These are phyloP conservation scores for Pseudorectes ferrugineus DNA, from an alignment of 2,113 vertebrate genomes.

Conservation along the genomic window DNA sequence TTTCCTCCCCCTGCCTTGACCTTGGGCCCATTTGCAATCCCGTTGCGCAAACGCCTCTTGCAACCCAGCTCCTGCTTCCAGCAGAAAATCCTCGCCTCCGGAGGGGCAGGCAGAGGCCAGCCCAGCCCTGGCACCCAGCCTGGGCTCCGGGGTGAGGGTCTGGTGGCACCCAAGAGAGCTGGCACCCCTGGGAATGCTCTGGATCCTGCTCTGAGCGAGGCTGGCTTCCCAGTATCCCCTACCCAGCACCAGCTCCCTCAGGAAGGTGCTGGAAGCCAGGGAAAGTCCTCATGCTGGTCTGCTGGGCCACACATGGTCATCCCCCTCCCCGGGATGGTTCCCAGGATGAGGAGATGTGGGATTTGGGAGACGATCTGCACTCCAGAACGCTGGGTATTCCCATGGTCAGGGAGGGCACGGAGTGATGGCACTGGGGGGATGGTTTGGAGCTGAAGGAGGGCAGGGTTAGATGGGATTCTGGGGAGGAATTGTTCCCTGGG, in stretches of 20 bases:
- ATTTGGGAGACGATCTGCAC: not conserved
- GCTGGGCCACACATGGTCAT: not conserved
- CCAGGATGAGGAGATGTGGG: not conserved
- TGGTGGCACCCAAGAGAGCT: rapidly evolving
- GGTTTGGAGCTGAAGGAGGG: not conserved
- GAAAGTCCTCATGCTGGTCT: rapidly evolving
- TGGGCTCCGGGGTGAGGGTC: rapidly evolving
- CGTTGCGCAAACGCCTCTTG: not conserved
- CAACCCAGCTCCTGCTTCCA: not conserved
- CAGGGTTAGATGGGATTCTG: too few relatives aligned
- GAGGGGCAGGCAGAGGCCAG: not conserved
- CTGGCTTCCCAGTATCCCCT: not conserved
- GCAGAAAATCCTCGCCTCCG: not conserved
- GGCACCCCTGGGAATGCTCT: not conserved
- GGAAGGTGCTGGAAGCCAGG: not conserved
- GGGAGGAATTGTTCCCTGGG: not conserved
- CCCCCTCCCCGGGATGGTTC: rapidly evolving
- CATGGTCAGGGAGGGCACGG: not conserved
- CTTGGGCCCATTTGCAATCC: not conserved
- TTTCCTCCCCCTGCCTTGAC: constrained; percentile 8
- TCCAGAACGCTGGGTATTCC: not conserved
- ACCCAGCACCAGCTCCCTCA: not conserved
- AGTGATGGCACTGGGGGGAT: rapidly evolving
- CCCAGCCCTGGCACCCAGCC: not conserved
- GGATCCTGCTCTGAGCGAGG: rapidly evolving